Evolutionary conservation across 2,888 invertebrate species (phyloP), one percentile per base, ranked within the genome.

Genomic region (Drosophila mercatorum): DNA sequence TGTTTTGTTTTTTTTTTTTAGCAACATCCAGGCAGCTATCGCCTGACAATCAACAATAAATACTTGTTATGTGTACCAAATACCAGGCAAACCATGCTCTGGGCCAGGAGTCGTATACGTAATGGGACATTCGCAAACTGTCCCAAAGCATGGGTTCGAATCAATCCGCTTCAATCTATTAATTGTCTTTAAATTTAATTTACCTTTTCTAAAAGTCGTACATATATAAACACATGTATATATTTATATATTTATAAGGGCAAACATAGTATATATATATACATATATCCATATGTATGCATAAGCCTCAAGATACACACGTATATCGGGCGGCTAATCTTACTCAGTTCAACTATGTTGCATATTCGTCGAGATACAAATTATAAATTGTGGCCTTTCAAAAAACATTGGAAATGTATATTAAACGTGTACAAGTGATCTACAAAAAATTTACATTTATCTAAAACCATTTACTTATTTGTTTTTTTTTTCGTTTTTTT

Each of bases 391-490:
- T 70, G 55, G 56, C 49, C 60, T 40, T 72, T 75, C 72, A 66
- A 71, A 73, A 82, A 85, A 73, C 62, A 73, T 72, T 62, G 69
- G 47, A 84, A 84, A 81, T 75, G 71, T 67, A 66, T 59, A 17
- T 68, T 75, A 65, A 53, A 69, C 63, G 71, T 84, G 79, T 81
- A 84, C 79, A 84, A 84, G 69, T 81, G 75, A 63, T 67, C 72
- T 78, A 86, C 68, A 83, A 83, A 83, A 79, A 79, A 78, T 73
- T 43, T 69, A 61, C 55, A 68, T 78, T 69, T 67, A 68, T 84
- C 76, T 76, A 80, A 82, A 78, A 55, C 41, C 40, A 53, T 53
- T 40, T 38, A 6, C 7, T 17, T 34, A 0, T 5, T 53, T 81
- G 64, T 78, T 68, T 78, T 65, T 66, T 44, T 12, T 56, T 70